A percentile compares a stretch with the other conserved stretches of the same genome.
Conservation (phyloP, 2,113 vertebrate species). For the Spea bombifrons region DNA sequence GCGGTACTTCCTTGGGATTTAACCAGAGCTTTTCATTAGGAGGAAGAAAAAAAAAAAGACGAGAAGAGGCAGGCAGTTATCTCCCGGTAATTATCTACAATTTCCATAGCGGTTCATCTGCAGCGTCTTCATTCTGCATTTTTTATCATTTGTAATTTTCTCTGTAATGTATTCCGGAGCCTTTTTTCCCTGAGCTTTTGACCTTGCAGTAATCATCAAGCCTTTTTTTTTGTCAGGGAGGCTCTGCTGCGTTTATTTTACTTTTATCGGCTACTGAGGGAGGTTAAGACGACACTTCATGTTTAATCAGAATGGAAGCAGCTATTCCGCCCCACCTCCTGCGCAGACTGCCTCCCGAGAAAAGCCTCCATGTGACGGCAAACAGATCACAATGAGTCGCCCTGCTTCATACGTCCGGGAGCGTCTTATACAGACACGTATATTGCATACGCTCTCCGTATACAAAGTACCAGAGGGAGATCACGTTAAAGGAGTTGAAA, state of each 20-base stretch:
- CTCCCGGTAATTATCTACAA: constrained; percentile 32
- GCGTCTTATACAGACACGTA: too few relatives aligned
- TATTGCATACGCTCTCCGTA: too few relatives aligned
- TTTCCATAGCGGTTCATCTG: constrained; percentile 15
- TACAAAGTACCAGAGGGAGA: too few relatives aligned
- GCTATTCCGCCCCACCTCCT: too few relatives aligned
- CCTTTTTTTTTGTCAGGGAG: not conserved
- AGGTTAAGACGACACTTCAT: not conserved
- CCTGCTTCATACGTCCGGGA: too few relatives aligned
- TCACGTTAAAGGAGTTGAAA: too few relatives aligned
- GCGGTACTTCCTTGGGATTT: constrained; percentile 4
- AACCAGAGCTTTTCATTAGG: constrained; percentile 22
- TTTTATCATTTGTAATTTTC: constrained; percentile 22
- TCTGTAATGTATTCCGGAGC: not conserved
- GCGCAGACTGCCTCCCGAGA: too few relatives aligned
- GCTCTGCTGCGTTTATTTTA: not conserved
- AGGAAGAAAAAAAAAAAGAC: not conserved
- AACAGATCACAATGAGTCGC: too few relatives aligned
- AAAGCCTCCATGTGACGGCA: too few relatives aligned
- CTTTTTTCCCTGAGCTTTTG: not conserved
- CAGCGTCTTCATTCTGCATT: not conserved
- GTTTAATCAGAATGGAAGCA: not conserved
- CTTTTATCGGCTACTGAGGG: not conserved
- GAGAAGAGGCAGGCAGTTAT: not conserved
- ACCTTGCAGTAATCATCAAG: not conserved